Evolutionary conservation across 1,140 invertebrate species (phyloP).

Genomic region (Micrasema longulum): DNA sequence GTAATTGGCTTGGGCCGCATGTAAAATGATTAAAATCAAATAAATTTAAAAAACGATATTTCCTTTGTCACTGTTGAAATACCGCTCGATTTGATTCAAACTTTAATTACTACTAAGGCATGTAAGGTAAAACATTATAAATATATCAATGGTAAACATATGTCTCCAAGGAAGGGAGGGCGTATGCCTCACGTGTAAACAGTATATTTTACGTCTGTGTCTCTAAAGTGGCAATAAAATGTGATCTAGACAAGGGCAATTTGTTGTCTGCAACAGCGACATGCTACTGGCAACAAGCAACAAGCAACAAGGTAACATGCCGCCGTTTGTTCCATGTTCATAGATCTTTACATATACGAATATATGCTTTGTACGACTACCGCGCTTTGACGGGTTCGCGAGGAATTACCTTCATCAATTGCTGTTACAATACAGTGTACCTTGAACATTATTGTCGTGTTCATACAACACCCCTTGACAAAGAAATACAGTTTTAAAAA

Average conservation of each 20-base stretch:
- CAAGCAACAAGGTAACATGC: not conserved
- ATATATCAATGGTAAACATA: constrained; percentile 5
- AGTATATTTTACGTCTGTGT: not conserved
- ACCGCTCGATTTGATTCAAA: not conserved
- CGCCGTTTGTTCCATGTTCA: not conserved
- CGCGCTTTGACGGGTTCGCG: not conserved
- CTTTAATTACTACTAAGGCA: not conserved
- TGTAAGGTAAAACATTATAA: too few relatives aligned
- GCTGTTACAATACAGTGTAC: not conserved
- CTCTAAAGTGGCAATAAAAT: constrained; percentile 12
- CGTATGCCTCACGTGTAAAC: not conserved
- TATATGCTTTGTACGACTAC: not conserved
- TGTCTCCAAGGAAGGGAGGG: too few relatives aligned
- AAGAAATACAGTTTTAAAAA: too few relatives aligned
- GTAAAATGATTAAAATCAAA: too few relatives aligned
- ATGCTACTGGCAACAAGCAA: constrained; percentile 1
- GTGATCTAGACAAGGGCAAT: constrained; percentile 19
- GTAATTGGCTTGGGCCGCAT: too few relatives aligned
- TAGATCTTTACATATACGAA: too few relatives aligned
- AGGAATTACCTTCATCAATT: not conserved
- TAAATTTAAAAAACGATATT: too few relatives aligned
- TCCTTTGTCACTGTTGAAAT: too few relatives aligned
- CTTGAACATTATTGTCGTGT: too few relatives aligned
- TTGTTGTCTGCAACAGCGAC: constrained; percentile 21
- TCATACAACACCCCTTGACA: too few relatives aligned